Percentiles rank a stretch among this genome's conserved stretches.
Evolutionary conservation across 2,113 vertebrate species (phyloP).

Genomic region (Vireo altiloquus): DNA sequence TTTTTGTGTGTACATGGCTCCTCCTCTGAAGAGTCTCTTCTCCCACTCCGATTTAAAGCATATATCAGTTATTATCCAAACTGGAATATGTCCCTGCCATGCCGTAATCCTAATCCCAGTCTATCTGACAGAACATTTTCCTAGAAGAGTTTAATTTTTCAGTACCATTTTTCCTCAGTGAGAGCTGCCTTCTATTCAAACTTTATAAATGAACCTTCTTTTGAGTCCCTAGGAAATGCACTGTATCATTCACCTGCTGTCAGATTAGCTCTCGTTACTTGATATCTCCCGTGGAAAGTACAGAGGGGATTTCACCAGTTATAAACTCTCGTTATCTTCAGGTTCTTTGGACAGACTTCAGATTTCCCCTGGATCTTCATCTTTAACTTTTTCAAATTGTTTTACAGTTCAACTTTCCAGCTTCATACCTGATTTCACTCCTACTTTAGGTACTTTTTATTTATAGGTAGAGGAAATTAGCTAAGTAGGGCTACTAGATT

Average conservation of each 20-base stretch:
- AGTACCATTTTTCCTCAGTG: background rate
- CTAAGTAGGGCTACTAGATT: background rate
- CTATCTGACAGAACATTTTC: background rate
- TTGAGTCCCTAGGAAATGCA: background rate
- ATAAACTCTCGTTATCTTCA: conserved; percentile 34
- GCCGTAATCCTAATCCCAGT: background rate
- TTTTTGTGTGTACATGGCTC: background rate
- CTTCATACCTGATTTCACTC: background rate
- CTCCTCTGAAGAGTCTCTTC: background rate
- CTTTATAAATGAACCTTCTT: conserved; percentile 13
- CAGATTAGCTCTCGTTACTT: background rate
- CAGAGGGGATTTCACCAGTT: conserved; percentile 14
- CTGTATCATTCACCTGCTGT: conserved; percentile 16
- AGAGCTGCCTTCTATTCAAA: background rate
- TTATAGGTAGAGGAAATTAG: background rate
- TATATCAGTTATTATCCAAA: background rate
- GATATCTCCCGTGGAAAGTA: background rate
- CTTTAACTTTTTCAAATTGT: background rate
- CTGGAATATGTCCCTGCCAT: background rate
- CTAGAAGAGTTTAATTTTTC: conserved; percentile 18
- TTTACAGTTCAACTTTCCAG: background rate
- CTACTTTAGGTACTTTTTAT: background rate
- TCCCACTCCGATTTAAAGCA: background rate
- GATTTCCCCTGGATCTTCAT: conserved; percentile 28
- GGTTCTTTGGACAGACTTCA: conserved; percentile 2